Conservation (phyloP, 53 echinoderm and acorn worm genomes). For the Mesocentrotus franciscanus region DNA sequence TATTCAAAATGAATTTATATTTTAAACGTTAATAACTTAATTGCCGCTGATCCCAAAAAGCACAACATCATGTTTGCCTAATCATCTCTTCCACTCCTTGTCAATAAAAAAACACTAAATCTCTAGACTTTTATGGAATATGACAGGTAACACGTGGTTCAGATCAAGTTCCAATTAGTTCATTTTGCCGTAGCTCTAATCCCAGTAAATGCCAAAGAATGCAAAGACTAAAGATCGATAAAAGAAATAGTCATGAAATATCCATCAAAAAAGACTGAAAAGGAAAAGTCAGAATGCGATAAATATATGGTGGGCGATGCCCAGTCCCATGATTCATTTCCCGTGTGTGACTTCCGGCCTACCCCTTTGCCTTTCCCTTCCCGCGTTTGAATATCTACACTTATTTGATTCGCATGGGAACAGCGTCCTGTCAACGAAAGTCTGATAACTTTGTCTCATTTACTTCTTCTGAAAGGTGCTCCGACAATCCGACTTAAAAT, state of each 20-base stretch:
- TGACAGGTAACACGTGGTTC: constrained; percentile 41
- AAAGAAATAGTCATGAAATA: not conserved
- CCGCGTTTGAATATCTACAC: constrained; percentile 31
- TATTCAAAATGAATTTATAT: too few relatives aligned
- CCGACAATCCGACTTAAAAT: constrained; percentile 36
- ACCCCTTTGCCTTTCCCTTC: constrained; percentile 37
- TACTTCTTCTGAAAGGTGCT: constrained; percentile 28
- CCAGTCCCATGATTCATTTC: constrained; percentile 57
- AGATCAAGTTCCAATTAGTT: constrained; percentile 7
- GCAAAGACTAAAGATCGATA: not conserved
- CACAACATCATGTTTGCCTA: not conserved
- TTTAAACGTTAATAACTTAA: too few relatives aligned
- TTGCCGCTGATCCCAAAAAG: not conserved
- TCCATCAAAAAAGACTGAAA: not conserved
- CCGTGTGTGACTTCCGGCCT: constrained; percentile 58
- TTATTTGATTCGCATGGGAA: not conserved
- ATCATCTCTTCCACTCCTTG: not conserved
- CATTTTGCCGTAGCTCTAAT: constrained; percentile 2
- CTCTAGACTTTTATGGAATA: not conserved
- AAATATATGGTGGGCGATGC: constrained; percentile 50
- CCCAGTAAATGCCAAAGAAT: not conserved
- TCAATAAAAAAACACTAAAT: not conserved
- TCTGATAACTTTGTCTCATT: constrained; percentile 27
- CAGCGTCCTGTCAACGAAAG: constrained; percentile 29
- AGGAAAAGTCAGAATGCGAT: constrained; percentile 33